phyloP scores from a whole-genome alignment of 2,797 vertebrate species.

The Paguma larvata region DNA sequence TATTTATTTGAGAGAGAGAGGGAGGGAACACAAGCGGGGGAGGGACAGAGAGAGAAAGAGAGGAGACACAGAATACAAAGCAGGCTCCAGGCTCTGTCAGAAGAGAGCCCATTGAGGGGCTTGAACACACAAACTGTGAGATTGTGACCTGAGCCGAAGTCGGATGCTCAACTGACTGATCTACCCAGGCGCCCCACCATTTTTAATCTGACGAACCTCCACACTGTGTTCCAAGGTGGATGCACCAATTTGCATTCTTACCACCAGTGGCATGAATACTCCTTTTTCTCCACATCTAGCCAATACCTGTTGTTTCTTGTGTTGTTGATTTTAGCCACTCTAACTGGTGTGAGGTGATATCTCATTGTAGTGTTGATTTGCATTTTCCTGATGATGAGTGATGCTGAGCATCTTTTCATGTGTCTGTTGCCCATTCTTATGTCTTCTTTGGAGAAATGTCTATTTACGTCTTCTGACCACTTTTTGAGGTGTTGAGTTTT shows the following conservation, averaged over 20 bases:
- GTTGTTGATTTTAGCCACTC: not conserved
- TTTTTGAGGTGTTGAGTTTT: not conserved
- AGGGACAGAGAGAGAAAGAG: too few relatives aligned
- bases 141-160: too few relatives aligned
- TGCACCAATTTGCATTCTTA: not conserved
- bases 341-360: not conserved
- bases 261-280: not conserved
- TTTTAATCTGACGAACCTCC: not conserved
- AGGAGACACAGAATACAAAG: too few relatives aligned
- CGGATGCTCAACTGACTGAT: too few relatives aligned
- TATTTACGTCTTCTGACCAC: not conserved
- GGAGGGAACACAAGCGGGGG: too few relatives aligned
- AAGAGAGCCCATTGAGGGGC: too few relatives aligned
- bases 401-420: not conserved
- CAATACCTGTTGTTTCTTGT: not conserved
- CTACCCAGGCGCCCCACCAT: not conserved
- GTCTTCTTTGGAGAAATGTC: not conserved
- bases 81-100: too few relatives aligned
- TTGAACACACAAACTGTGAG: too few relatives aligned
- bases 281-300: not conserved
- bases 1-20: too few relatives aligned
- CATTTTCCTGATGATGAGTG: not conserved
- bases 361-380: not conserved
- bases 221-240: not conserved
- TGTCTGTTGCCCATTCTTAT: not conserved